phyloP scores from a whole-genome alignment of 1,140 invertebrate genomes.

The Drosophila takahashii region DNA sequence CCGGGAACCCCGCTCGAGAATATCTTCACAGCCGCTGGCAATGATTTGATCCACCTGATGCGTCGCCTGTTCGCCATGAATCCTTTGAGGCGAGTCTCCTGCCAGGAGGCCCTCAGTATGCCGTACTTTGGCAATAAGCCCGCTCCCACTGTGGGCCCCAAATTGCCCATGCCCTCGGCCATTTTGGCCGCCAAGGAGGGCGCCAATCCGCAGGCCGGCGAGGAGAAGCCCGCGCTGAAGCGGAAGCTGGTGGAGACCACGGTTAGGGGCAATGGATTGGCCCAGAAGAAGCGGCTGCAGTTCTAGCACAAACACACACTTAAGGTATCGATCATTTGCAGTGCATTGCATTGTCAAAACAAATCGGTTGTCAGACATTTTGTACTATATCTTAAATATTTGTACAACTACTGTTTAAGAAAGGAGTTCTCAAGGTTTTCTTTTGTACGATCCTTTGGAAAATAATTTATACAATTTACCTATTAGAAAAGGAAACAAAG shows the following conservation, averaged over 20 bases:
- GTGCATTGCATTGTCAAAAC: background rate
- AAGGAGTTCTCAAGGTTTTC: background rate
- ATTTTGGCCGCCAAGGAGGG: slow-evolving; percentile 67
- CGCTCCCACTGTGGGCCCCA: slow-evolving; percentile 91
- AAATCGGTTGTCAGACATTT: background rate
- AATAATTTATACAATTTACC: background rate
- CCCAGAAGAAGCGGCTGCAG: slow-evolving; percentile 68
- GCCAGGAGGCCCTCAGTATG: slow-evolving; percentile 92
- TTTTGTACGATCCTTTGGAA: background rate
- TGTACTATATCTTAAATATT: background rate
- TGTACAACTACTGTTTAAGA: background rate
- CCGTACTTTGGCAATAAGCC: slow-evolving; percentile 95
- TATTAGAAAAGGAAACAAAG: background rate
- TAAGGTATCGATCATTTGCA: background rate
- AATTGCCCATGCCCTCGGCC: slow-evolving; percentile 90
- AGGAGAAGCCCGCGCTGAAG: slow-evolving; percentile 55
- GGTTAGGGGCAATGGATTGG: slow-evolving; percentile 56
- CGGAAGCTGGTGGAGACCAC: slow-evolving; percentile 67
- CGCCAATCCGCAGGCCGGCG: slow-evolving; percentile 52
- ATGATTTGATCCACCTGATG: slow-evolving; percentile 96
- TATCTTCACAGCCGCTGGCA: slow-evolving; percentile 97
- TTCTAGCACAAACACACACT: slow-evolving; percentile 33
- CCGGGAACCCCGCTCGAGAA: slow-evolving; percentile 93
- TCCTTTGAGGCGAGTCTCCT: slow-evolving; percentile 93
- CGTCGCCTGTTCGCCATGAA: slow-evolving; percentile 92